These are phyloP conservation scores for Phortica okadai DNA, from an alignment of 2,888 invertebrate species.

Conservation along the genomic window DNA sequence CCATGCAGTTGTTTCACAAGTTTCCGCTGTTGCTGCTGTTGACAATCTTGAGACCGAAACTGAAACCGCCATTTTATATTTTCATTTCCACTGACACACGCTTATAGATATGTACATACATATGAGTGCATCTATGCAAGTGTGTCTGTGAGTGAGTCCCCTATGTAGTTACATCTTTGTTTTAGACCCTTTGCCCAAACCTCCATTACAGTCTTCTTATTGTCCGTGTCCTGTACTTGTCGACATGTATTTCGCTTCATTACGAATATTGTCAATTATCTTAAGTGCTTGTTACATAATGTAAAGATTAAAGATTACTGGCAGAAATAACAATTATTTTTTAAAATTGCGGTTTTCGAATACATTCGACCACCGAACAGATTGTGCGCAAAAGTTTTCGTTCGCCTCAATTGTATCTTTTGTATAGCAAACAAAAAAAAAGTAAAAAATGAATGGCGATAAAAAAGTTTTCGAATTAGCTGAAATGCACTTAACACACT, in stretches of 20 bases:
- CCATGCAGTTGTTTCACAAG: constrained; percentile 6
- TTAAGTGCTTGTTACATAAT: constrained; percentile 63
- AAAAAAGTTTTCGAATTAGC: too few species aligned
- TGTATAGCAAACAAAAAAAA: background rate
- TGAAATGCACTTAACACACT: too few species aligned
- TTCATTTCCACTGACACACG: background rate
- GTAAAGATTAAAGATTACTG: constrained; percentile 38
- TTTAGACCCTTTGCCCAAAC: too few species aligned
- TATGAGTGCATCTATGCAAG: background rate
- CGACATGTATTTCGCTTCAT: constrained; percentile 31
- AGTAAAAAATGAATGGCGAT: background rate
- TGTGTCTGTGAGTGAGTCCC: background rate
- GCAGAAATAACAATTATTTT: constrained; percentile 31
- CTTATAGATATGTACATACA: background rate
- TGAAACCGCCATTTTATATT: constrained; percentile 29
- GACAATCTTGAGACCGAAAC: constrained; percentile 18
- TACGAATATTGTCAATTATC: constrained; percentile 62
- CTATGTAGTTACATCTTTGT: background rate
- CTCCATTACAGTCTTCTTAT: background rate
- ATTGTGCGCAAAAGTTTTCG: background rate
- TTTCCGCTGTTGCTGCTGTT: background rate
- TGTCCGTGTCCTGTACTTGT: constrained; percentile 17
- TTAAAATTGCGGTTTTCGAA: background rate
- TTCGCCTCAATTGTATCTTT: background rate
- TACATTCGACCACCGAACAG: background rate